Conservation (phyloP, 1,140 invertebrate genomes). For the Drosophila oshimai region DNA sequence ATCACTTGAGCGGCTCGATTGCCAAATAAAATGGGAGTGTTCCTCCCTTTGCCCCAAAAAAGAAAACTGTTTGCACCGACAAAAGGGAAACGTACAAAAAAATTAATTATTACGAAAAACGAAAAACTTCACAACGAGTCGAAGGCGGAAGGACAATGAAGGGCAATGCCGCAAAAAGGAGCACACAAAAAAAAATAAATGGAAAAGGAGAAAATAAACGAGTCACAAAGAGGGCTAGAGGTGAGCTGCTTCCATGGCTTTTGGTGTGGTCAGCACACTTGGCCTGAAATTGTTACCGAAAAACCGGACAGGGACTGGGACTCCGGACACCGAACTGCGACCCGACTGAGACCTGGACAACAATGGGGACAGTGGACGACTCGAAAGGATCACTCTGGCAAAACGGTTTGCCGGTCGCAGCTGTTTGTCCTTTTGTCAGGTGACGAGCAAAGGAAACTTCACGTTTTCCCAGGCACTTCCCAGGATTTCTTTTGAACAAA, state of each 20-base stretch:
- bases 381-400: constrained; percentile 31
- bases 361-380: constrained; percentile 23
- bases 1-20: constrained; percentile 62
- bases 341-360: neutral
- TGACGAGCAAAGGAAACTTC: constrained; percentile 31
- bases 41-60: neutral
- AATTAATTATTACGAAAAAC: constrained; percentile 79
- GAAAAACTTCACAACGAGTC: constrained; percentile 75
- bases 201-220: constrained; percentile 45
- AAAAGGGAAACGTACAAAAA: constrained; percentile 46
- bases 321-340: too few species aligned
- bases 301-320: neutral
- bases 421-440: constrained; percentile 66
- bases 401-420: constrained; percentile 46
- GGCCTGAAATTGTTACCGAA: neutral
- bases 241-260: constrained; percentile 57
- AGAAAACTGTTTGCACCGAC: constrained; percentile 10
- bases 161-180: constrained; percentile 48
- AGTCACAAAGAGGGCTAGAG: constrained; percentile 44
- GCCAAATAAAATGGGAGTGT: constrained; percentile 23
- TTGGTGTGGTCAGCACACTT: constrained; percentile 65
- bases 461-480: constrained; percentile 14
- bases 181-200: constrained; percentile 22
- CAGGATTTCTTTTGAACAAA: constrained; percentile 29
- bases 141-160: constrained; percentile 74